Percentiles rank a stretch among this genome's conserved stretches.
phyloP scores from a whole-genome alignment of 2,888 invertebrate genomes.

The Idaea dimidiata region DNA sequence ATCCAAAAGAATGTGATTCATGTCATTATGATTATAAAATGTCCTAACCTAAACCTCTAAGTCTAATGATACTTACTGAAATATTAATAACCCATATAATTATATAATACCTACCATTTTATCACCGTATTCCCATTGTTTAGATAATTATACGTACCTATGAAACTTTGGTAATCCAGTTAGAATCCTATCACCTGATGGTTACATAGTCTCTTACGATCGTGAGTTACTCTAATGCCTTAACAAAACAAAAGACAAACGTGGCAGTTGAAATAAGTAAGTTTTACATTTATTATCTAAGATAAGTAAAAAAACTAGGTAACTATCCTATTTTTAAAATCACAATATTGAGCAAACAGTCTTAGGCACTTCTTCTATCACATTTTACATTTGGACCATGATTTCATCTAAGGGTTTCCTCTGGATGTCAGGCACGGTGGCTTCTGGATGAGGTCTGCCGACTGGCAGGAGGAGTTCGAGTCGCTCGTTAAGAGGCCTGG shows the following conservation, averaged over 20 bases:
- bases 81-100: too few species aligned
- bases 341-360: conserved; percentile 1
- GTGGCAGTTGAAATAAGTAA: not conserved
- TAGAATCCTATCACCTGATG: too few species aligned
- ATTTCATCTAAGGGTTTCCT: conserved; percentile 88
- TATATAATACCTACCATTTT: too few species aligned
- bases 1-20: too few species aligned
- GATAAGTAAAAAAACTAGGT: not conserved
- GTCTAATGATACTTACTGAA: too few species aligned
- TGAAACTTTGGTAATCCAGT: too few species aligned
- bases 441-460: conserved; percentile 89
- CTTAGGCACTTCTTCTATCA: not conserved
- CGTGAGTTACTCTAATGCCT: too few species aligned
- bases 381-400: conserved; percentile 79
- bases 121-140: too few species aligned
- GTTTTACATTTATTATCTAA: not conserved
- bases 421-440: conserved; percentile 87
- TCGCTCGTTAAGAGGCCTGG: conserved; percentile 90
- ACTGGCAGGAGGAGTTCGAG: conserved; percentile 91
- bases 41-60: too few species aligned
- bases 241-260: not conserved
- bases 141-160: too few species aligned
- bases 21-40: too few species aligned
- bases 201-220: too few species aligned
- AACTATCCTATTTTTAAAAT: not conserved